Evolutionary conservation across 1,140 invertebrate species (phyloP).

Genomic region (Geopemphigus sp.): DNA sequence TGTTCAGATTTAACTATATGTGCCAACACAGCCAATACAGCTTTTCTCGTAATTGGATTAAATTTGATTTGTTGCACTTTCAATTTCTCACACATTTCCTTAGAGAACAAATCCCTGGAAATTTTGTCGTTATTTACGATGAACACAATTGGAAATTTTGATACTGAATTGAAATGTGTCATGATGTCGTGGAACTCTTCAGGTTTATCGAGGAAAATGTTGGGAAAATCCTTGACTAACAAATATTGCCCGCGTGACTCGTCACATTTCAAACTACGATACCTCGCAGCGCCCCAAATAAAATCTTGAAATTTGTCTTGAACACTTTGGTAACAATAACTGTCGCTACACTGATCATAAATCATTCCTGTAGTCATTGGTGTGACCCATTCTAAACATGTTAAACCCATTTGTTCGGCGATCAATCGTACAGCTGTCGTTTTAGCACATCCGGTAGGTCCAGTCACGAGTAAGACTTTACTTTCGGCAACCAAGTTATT

Average conservation of each 20-base stretch:
- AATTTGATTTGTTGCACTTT: constrained; percentile 67
- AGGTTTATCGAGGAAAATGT: constrained; percentile 63
- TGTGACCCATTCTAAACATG: constrained; percentile 70
- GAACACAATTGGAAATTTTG: constrained; percentile 69
- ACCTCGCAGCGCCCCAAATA: constrained; percentile 67
- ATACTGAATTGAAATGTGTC: constrained; percentile 63
- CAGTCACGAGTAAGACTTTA: constrained; percentile 64
- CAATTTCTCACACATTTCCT: constrained; percentile 61
- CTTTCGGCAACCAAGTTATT: background rate
- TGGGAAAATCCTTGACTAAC: constrained; percentile 75
- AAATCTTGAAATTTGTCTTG: constrained; percentile 67
- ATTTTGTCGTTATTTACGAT: constrained; percentile 66
- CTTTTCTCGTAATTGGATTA: constrained; percentile 63
- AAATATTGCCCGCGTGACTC: constrained; percentile 60
- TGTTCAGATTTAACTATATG: constrained; percentile 56
- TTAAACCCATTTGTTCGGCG: constrained; percentile 61
- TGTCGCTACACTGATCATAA: constrained; percentile 55
- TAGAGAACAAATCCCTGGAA: constrained; percentile 64
- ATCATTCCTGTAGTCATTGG: constrained; percentile 61
- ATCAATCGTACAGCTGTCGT: constrained; percentile 63
- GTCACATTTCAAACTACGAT: constrained; percentile 63
- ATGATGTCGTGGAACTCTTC: constrained; percentile 64
- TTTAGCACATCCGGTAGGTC: constrained; percentile 72
- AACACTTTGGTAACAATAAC: constrained; percentile 58
- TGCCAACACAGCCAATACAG: constrained; percentile 67